Evolutionary conservation across 2,113 vertebrate species (phyloP).

Genomic region (Psammodynastes pulverulentus): DNA sequence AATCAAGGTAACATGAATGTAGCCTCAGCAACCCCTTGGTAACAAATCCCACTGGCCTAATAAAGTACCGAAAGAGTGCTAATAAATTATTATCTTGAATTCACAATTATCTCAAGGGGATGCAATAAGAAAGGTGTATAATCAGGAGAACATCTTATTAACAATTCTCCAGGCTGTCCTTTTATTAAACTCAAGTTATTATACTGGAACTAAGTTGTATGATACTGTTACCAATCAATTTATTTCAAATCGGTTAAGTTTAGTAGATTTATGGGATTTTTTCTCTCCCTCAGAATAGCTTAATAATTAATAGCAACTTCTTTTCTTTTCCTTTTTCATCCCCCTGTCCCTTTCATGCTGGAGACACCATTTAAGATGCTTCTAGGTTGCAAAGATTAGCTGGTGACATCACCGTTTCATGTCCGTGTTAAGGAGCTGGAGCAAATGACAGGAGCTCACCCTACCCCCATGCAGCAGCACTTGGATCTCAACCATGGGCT

Average conservation of each 20-base stretch:
- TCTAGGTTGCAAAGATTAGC: neutral
- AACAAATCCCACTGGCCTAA: conserved; percentile 61
- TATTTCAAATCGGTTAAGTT: conserved; percentile 28
- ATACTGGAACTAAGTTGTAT: conserved; percentile 38
- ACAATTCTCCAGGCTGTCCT: neutral
- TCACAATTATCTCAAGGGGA: conserved; percentile 19
- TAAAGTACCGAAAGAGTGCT: conserved; percentile 46
- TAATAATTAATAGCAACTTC: conserved; percentile 43
- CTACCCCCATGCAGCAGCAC: neutral
- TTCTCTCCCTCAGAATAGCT: conserved; percentile 37
- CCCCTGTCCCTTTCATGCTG: neutral
- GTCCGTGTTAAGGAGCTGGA: neutral
- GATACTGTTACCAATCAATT: conserved; percentile 33
- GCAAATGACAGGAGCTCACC: neutral
- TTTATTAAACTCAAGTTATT: conserved; percentile 42
- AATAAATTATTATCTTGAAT: conserved; percentile 46
- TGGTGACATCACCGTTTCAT: neutral
- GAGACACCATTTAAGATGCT: neutral
- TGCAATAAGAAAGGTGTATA: conserved; percentile 42
- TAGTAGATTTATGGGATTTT: conserved; percentile 37
- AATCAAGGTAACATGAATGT: conserved; percentile 49
- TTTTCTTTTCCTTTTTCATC: conserved; percentile 4
- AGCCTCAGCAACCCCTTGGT: conserved; percentile 23
- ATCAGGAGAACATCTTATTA: conserved; percentile 39
- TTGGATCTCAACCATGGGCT: neutral